phyloP scores from a whole-genome alignment of 2,888 invertebrate species.

The Agriopis aurantiaria region DNA sequence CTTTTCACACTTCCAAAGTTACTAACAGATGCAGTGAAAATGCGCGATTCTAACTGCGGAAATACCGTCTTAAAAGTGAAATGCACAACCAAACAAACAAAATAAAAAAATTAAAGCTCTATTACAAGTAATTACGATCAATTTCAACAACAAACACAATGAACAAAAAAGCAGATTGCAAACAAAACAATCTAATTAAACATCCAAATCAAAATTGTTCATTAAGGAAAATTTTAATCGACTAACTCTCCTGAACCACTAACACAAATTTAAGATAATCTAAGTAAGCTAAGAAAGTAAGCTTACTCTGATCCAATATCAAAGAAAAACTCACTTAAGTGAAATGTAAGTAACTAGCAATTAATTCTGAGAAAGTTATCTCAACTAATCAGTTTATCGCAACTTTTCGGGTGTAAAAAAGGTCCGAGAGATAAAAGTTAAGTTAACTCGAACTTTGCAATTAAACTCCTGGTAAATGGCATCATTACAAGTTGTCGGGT shows the following conservation, averaged over 20 bases:
- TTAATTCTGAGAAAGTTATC: conserved; percentile 35
- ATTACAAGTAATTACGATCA: too few species aligned
- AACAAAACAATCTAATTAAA: too few species aligned
- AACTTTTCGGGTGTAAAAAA: conserved; percentile 33
- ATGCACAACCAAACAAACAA: too few species aligned
- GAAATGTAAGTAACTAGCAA: conserved; percentile 32
- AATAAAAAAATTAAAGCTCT: too few species aligned
- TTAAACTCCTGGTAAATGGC: conserved; percentile 36
- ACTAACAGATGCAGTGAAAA: too few species aligned
- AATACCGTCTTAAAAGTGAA: too few species aligned
- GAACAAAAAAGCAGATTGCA: too few species aligned
- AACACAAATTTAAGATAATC: not conserved
- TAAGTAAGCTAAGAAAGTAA: conserved; percentile 17
- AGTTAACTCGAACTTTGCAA: conserved; percentile 35
- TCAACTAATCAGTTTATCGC: conserved; percentile 38
- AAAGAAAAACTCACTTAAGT: conserved; percentile 28
- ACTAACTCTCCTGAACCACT: not conserved
- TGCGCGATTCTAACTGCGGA: too few species aligned
- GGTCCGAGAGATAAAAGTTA: conserved; percentile 35
- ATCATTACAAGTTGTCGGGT: conserved; percentile 22
- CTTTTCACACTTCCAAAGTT: too few species aligned
- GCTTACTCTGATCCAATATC: conserved; percentile 18
- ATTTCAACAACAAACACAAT: too few species aligned
- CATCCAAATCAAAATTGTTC: not conserved
- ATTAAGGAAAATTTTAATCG: not conserved